Evolutionary conservation across 2,113 vertebrate species (phyloP).

Genomic region (Eupsittula cactorum): DNA sequence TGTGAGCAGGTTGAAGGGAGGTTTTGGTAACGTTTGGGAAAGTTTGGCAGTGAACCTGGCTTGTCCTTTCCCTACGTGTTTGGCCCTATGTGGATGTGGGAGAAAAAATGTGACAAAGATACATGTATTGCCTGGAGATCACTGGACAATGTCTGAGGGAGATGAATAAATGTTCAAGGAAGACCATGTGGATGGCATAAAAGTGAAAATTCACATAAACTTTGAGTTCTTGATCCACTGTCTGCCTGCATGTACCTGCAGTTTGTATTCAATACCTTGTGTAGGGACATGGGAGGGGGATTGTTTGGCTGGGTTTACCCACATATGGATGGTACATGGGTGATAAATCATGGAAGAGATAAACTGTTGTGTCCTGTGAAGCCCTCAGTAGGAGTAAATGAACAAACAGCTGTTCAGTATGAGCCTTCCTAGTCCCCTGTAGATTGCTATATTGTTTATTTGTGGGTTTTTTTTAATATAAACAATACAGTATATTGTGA

Average conservation of each 20-base stretch:
- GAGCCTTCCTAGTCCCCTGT: neutral
- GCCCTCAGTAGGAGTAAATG: neutral
- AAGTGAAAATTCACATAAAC: neutral
- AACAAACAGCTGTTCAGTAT: neutral
- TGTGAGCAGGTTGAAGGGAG: neutral
- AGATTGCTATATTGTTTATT: neutral
- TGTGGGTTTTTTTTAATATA: neutral
- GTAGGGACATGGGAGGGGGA: too few relatives aligned
- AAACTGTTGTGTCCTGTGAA: neutral
- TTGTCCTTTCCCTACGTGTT: accelerated
- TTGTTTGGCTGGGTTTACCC: neutral
- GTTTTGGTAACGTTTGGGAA: neutral
- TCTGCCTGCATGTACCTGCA: neutral
- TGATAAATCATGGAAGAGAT: neutral
- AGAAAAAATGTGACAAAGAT: neutral
- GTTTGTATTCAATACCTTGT: neutral
- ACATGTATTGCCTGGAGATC: neutral
- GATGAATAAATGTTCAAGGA: neutral
- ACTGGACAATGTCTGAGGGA: neutral
- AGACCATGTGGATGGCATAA: neutral
- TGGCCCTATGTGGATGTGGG: neutral
- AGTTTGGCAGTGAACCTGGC: neutral
- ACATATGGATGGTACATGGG: neutral
- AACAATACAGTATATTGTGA: neutral
- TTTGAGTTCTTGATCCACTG: neutral